A percentile compares a stretch with the other conserved stretches of the same genome.
Evolutionary conservation across 2,797 vertebrate species (phyloP).

Genomic region (Naso thynnoides): DNA sequence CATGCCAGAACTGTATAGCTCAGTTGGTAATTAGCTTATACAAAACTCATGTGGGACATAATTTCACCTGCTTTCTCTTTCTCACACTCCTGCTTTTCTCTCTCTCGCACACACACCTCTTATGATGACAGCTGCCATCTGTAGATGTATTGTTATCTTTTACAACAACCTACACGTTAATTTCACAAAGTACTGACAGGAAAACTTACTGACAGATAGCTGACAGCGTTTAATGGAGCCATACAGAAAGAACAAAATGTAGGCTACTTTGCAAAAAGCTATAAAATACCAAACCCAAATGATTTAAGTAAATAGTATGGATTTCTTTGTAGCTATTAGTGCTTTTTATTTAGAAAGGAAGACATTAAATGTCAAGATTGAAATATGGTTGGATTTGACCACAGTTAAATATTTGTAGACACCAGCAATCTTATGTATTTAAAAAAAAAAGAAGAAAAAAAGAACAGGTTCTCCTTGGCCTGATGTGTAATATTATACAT

Average conservation of each 20-base stretch:
- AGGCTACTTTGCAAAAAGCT: constrained; percentile 1
- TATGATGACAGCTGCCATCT: constrained; percentile 69
- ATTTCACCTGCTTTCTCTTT: constrained; percentile 58
- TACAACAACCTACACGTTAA: constrained; percentile 56
- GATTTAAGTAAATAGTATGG: neutral
- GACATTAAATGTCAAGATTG: neutral
- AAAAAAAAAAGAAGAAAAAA: too few species aligned
- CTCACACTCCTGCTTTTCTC: constrained; percentile 27
- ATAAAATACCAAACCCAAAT: neutral
- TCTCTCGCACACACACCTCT: constrained; percentile 45
- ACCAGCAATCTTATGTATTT: neutral
- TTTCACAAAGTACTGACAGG: constrained; percentile 55
- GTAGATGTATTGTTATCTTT: constrained; percentile 69
- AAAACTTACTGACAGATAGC: constrained; percentile 40
- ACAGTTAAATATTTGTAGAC: neutral
- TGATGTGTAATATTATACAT: too few species aligned
- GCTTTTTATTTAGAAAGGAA: neutral
- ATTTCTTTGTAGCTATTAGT: neutral
- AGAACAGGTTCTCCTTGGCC: too few species aligned
- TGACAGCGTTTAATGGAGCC: constrained; percentile 36
- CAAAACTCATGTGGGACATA: constrained; percentile 60
- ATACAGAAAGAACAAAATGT: neutral
- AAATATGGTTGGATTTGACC: neutral
- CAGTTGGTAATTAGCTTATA: constrained; percentile 64
- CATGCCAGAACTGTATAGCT: constrained; percentile 54